phyloP scores from a whole-genome alignment of 2,113 vertebrate species.

The Hemichromis elongatus region DNA sequence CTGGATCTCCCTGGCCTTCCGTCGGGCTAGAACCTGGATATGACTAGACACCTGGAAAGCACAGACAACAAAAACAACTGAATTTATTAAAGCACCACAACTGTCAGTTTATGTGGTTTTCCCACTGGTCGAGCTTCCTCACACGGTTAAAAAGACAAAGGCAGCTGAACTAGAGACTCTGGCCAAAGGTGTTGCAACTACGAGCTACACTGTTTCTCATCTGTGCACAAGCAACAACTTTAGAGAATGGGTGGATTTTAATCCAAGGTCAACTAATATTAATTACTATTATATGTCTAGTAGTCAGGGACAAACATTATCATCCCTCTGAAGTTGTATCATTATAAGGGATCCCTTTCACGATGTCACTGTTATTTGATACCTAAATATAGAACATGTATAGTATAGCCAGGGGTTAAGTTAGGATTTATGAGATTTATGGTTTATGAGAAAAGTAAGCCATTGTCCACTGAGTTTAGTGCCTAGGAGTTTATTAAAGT shows the following conservation, averaged over 20 bases:
- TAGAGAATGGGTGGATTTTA: not conserved
- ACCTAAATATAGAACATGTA: not conserved
- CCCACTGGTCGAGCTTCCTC: not conserved
- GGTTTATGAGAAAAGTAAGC: not conserved
- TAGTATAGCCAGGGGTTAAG: not conserved
- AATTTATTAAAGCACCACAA: not conserved
- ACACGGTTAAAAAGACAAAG: not conserved
- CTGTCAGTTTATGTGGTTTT: not conserved
- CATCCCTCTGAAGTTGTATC: not conserved
- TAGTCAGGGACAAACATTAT: not conserved
- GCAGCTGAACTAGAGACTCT: not conserved
- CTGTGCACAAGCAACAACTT: not conserved
- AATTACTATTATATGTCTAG: not conserved
- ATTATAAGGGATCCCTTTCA: not conserved
- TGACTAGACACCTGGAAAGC: constrained; percentile 89
- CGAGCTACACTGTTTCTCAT: not conserved
- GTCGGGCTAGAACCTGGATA: constrained; percentile 93
- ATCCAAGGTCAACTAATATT: not conserved
- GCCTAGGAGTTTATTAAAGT: not conserved
- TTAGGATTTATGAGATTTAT: not conserved
- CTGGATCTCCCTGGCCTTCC: constrained; percentile 96
- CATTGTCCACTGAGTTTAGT: not conserved
- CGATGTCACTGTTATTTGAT: not conserved
- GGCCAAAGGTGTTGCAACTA: not conserved
- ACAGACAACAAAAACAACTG: not conserved